Conservation (phyloP, 1,140 invertebrate genomes). For the Mylabris phalerata region DNA sequence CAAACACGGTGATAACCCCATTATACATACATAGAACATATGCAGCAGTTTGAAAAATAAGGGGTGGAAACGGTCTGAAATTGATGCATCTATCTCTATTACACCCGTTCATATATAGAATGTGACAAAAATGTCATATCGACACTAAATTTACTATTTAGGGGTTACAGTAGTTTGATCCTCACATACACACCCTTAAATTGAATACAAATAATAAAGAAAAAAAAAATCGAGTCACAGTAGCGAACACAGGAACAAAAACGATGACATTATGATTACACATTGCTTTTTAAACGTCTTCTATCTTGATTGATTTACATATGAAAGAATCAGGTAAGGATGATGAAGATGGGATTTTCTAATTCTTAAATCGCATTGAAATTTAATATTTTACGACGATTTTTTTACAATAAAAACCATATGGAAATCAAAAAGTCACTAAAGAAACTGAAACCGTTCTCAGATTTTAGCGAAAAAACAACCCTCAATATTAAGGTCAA, state of each 20-base stretch:
- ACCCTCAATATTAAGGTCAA: too few relatives aligned
- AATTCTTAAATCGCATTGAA: not conserved
- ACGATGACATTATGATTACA: constrained; percentile 22
- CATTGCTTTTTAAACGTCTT: constrained; percentile 21
- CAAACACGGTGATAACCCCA: constrained; percentile 14
- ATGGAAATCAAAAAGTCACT: too few relatives aligned
- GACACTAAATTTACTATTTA: constrained; percentile 21
- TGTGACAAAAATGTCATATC: not conserved
- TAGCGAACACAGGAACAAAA: too few relatives aligned
- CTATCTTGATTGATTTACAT: constrained; percentile 18
- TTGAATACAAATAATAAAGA: too few relatives aligned
- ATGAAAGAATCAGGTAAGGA: not conserved
- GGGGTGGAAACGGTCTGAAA: constrained; percentile 2
- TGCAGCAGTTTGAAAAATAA: not conserved
- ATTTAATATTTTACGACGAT: constrained; percentile 2
- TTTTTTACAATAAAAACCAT: too few relatives aligned
- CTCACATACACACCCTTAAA: too few relatives aligned
- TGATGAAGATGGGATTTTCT: too few relatives aligned
- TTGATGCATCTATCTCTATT: too few relatives aligned
- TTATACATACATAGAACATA: constrained; percentile 4
- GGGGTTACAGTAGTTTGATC: constrained; percentile 4
- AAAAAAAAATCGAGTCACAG: too few relatives aligned
- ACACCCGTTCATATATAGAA: too few relatives aligned
- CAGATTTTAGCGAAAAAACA: too few relatives aligned
- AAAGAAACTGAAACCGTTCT: too few relatives aligned